These are phyloP conservation scores for Heliconius himera DNA, from an alignment of 1,140 invertebrate species.

Conservation along the genomic window DNA sequence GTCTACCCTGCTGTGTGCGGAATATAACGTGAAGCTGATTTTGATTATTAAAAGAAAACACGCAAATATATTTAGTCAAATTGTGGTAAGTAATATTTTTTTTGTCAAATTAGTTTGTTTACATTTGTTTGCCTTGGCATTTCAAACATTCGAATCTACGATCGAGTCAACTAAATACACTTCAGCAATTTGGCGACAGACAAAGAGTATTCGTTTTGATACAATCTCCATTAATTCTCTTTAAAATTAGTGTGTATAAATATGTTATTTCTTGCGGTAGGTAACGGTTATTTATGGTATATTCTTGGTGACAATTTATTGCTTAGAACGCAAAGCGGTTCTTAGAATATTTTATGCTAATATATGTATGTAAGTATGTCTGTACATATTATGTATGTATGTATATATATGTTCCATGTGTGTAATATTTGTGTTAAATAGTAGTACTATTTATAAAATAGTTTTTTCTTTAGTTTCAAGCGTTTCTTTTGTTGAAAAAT, in stretches of 20 bases:
- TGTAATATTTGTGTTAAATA: background rate
- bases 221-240: background rate
- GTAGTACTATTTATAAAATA: background rate
- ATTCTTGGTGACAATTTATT: slow-evolving; percentile 11
- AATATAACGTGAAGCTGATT: no score
- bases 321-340: background rate
- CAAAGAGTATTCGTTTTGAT: slow-evolving; percentile 9
- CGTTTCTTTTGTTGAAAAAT: no score
- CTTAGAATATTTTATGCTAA: slow-evolving; percentile 1
- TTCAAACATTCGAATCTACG: background rate
- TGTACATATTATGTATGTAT: background rate
- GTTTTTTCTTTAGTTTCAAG: no score
- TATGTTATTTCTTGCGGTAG: slow-evolving; percentile 9
- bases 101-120: background rate
- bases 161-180: background rate
- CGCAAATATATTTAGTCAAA: background rate
- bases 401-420: background rate
- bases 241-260: background rate
- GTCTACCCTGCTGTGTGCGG: no score
- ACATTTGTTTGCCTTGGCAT: background rate
- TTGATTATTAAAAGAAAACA: no score
- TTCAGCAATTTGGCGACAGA: background rate
- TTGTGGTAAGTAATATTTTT: background rate
- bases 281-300: slow-evolving; percentile 14
- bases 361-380: background rate